Base-by-base conservation (phyloP, 1,140 invertebrate genomes). In the Dysdera silvatica region DNA sequence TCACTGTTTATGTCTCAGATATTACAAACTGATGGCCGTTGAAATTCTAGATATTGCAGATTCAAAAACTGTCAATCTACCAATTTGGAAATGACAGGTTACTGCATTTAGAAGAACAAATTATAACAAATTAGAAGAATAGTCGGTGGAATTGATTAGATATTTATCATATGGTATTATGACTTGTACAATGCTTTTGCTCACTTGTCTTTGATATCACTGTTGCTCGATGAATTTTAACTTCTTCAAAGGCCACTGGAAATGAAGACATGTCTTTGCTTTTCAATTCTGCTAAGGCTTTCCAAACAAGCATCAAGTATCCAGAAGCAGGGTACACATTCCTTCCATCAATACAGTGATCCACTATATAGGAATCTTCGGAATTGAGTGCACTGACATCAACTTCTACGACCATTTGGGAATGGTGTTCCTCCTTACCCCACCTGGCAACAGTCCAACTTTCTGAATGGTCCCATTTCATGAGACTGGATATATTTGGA, bases 241-340 rank as follows among this genome's bases (percentile, higher is more conserved):
- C 82, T 74, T 97, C 83, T 75, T 95, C 88, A 69, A 98, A 81
- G 4, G 89, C 78, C 0, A 99, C 85, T 0, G 91, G 84, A 2
- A 88, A 31, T 20, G 33, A 4, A 10, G 32, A 16, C 31, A 68
- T 80, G 67, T 92, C 85, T 31, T 81, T 80, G 16, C 86, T 85
- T 54, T 82, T 80, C 53, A 93, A 75, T 76, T 92, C 94, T 2
- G 93, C 92, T 61, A 94, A 84, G 0, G 91, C 88, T 75, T 87
- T 88, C 95, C 95, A 98, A 0, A 88, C 93, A 1, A 98, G 75
- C 2, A 87, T 83, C 77, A 98, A 79, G 72, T 98, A 97, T 12
- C 93, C 95, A 41, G 95, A 97, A 47, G 93, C 95, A 12, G 95
- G 95, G 78, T 92, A 98, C 3, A 99, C 77, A 29, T 95, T 81